Evolutionary conservation across 2,888 invertebrate species (phyloP).

Genomic region (Andricus quercusramuli): DNA sequence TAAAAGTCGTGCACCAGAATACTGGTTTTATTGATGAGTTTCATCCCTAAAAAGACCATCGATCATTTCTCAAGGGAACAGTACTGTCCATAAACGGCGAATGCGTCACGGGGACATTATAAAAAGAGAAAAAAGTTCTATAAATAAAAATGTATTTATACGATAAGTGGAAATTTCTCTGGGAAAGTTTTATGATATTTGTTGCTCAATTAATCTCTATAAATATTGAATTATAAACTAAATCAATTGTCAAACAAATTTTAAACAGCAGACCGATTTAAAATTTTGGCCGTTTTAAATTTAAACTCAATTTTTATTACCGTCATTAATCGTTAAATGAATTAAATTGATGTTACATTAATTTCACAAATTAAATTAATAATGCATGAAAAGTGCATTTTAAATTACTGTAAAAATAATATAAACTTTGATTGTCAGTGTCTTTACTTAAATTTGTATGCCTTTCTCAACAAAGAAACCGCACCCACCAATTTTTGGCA

Average conservation of each 20-base stretch:
- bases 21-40: slow-evolving; percentile 12
- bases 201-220: not conserved
- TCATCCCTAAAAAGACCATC: slow-evolving; percentile 5
- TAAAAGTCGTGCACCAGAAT: not conserved
- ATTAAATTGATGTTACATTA: too few relatives aligned
- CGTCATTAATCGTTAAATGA: too few relatives aligned
- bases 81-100: not conserved
- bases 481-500: slow-evolving; percentile 18
- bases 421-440: not conserved
- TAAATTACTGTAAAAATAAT: too few relatives aligned
- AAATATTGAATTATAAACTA: too few relatives aligned
- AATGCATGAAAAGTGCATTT: too few relatives aligned
- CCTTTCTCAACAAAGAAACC: slow-evolving; percentile 26
- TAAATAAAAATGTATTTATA: slow-evolving; percentile 1
- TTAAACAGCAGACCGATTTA: too few relatives aligned
- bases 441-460: slow-evolving; percentile 14
- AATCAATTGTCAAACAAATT: too few relatives aligned
- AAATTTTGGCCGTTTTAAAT: too few relatives aligned
- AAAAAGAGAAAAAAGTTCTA: not conserved
- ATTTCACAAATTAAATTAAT: too few relatives aligned
- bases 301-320: too few relatives aligned
- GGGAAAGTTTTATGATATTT: not conserved
- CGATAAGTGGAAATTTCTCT: not conserved
- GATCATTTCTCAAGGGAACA: slow-evolving; percentile 26
- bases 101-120: slow-evolving; percentile 3